Conservation (phyloP, 2,113 vertebrate genomes). For the Colistium nudipinnis region DNA sequence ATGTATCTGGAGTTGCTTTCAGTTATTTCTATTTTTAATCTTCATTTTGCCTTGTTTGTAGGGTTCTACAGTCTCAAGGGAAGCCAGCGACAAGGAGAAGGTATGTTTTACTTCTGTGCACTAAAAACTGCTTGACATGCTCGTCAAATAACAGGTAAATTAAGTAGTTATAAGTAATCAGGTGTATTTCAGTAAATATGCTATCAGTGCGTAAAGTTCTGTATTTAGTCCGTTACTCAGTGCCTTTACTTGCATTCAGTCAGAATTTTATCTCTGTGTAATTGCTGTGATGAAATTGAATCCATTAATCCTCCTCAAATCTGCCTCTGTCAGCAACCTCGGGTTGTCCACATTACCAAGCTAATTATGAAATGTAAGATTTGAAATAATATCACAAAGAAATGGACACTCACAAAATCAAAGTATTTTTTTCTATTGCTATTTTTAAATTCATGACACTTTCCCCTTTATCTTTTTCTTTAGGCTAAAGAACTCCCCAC, state of each 20-base stretch:
- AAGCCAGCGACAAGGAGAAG: constrained; percentile 97
- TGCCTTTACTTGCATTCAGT: neutral
- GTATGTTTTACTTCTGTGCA: constrained; percentile 69
- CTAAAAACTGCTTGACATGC: constrained; percentile 41
- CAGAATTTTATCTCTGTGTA: neutral
- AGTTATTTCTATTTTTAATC: constrained; percentile 39
- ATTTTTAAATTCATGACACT: neutral
- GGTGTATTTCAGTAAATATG: constrained; percentile 10
- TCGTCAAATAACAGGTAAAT: constrained; percentile 52
- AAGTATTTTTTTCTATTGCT: neutral
- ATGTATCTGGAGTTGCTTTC: constrained; percentile 20
- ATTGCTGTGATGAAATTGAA: neutral
- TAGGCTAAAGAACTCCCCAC: constrained; percentile 97
- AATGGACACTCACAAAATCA: too few relatives aligned
- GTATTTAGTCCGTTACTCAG: neutral
- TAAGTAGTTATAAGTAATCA: constrained; percentile 24
- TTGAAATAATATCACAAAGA: too few relatives aligned
- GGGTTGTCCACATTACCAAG: neutral
- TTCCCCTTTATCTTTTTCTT: too few relatives aligned
- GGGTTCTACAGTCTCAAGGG: constrained; percentile 94
- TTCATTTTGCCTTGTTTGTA: constrained; percentile 55
- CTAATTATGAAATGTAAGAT: too few relatives aligned
- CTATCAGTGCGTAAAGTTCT: neutral
- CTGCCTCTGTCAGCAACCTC: neutral
- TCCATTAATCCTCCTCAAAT: neutral